A percentile compares a stretch with the other conserved stretches of the same genome.
phyloP scores from a whole-genome alignment of 1,140 invertebrate species.

The Piezodorus guildinii region DNA sequence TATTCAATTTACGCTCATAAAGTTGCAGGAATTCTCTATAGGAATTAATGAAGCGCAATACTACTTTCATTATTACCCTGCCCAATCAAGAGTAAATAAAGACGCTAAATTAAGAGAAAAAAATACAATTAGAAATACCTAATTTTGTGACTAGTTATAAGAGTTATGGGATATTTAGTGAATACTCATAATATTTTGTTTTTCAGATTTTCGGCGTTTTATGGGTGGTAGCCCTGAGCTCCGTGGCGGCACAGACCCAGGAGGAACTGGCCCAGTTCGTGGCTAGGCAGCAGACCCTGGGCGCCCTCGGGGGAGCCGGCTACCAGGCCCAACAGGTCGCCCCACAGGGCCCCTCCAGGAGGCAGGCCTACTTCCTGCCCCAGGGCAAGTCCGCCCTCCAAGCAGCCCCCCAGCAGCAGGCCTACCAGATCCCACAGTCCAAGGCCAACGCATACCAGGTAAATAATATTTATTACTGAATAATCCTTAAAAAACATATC shows the following conservation, averaged over 20 bases:
- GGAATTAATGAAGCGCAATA: too few relatives aligned
- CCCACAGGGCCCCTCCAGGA: neutral
- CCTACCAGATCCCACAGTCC: slow-evolving; percentile 12
- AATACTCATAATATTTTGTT: too few relatives aligned
- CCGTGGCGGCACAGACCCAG: neutral
- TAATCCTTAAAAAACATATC: too few relatives aligned
- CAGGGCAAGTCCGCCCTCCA: slow-evolving; percentile 21
- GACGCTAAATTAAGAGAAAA: too few relatives aligned
- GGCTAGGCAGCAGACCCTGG: slow-evolving; percentile 26
- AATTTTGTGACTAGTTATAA: too few relatives aligned
- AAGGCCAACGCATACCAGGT: slow-evolving; percentile 1
- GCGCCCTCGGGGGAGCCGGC: slow-evolving; percentile 3
- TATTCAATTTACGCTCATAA: too few relatives aligned
- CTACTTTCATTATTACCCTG: too few relatives aligned
- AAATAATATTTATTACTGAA: neutral
- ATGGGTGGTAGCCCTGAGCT: slow-evolving; percentile 1
- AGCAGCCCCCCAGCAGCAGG: slow-evolving; percentile 16
- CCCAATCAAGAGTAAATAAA: too few relatives aligned
- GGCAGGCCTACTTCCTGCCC: slow-evolving; percentile 16
- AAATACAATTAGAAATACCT: too few relatives aligned
- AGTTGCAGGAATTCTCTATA: too few relatives aligned
- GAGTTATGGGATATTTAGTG: too few relatives aligned
- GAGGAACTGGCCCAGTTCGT: slow-evolving; percentile 24
- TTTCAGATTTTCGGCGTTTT: neutral
- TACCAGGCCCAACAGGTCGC: neutral